Evolutionary conservation across 2,888 invertebrate species (phyloP).

Genomic region (Uloborus plumipes): DNA sequence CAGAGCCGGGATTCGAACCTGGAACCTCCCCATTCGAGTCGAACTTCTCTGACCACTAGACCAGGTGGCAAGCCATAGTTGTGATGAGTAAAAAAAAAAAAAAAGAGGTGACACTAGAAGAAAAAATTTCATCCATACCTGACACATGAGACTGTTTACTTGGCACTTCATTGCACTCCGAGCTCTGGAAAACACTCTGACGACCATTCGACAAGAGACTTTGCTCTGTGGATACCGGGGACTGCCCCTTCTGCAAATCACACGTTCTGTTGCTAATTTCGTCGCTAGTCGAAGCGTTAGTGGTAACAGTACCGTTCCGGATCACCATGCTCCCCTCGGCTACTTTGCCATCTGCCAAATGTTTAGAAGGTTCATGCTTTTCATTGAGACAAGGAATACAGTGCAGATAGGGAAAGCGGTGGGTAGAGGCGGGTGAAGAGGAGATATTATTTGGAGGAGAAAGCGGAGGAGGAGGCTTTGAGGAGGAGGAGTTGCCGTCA

Average conservation of each 20-base stretch:
- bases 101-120: too few relatives aligned
- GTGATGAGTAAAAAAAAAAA: too few relatives aligned
- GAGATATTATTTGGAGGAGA: conserved; percentile 41
- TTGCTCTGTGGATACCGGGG: conserved; percentile 16
- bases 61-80: too few relatives aligned
- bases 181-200: conserved; percentile 34
- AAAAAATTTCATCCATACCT: conserved; percentile 4
- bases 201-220: conserved; percentile 24
- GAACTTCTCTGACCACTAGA: too few relatives aligned
- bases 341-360: conserved; percentile 61
- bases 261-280: conserved; percentile 20
- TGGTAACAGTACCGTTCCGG: conserved; percentile 50
- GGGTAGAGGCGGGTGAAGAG: conserved; percentile 61
- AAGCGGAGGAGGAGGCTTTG: conserved; percentile 18
- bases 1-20: too few relatives aligned
- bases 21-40: too few relatives aligned
- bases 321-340: conserved; percentile 47
- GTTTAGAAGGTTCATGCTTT: conserved; percentile 64
- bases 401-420: conserved; percentile 68
- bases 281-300: conserved; percentile 54
- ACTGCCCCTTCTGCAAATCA: conserved; percentile 37
- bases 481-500: conserved; percentile 34
- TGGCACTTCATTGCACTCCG: conserved; percentile 33
- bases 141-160: conserved; percentile 31
- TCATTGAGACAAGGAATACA: conserved; percentile 69